Evolutionary conservation across 2,888 invertebrate genomes (phyloP).

Genomic region (Polietes domitor): DNA sequence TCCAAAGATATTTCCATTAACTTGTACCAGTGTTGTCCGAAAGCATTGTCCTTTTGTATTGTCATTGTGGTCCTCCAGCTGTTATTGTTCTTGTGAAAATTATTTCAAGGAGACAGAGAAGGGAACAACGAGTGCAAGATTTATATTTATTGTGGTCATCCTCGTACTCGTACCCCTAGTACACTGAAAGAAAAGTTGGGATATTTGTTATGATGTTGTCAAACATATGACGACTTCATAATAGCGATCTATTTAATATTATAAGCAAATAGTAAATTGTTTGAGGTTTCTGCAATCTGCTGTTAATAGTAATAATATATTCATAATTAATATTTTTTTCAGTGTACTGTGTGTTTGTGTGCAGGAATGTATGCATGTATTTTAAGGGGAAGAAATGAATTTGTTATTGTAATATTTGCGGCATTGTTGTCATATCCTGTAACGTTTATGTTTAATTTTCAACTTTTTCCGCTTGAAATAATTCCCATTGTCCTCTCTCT

Average conservation of each 20-base stretch:
- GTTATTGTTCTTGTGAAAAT: not conserved
- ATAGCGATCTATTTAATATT: not conserved
- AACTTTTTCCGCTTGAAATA: slow-evolving; percentile 79
- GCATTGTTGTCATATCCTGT: slow-evolving; percentile 72
- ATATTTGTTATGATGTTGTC: too few species aligned
- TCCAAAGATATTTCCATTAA: slow-evolving; percentile 35
- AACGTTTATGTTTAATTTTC: slow-evolving; percentile 80
- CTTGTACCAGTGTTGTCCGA: not conserved
- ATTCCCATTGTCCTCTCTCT: slow-evolving; percentile 68
- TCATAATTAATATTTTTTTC: too few species aligned
- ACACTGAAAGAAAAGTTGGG: not conserved
- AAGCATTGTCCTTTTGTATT: slow-evolving; percentile 38
- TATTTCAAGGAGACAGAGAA: slow-evolving; percentile 1
- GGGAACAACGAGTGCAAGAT: slow-evolving; percentile 46
- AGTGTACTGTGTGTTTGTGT: not conserved
- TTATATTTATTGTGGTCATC: not conserved
- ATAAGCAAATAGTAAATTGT: not conserved
- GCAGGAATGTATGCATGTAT: not conserved
- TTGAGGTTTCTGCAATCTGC: not conserved
- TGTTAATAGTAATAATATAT: too few species aligned
- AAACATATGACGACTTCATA: not conserved
- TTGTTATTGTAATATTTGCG: slow-evolving; percentile 64
- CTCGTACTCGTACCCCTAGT: not conserved
- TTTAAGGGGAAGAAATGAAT: slow-evolving; percentile 31
- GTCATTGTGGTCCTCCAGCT: slow-evolving; percentile 3